phyloP scores from a whole-genome alignment of 2,888 invertebrate genomes.

The Melinaea marsaeus region DNA sequence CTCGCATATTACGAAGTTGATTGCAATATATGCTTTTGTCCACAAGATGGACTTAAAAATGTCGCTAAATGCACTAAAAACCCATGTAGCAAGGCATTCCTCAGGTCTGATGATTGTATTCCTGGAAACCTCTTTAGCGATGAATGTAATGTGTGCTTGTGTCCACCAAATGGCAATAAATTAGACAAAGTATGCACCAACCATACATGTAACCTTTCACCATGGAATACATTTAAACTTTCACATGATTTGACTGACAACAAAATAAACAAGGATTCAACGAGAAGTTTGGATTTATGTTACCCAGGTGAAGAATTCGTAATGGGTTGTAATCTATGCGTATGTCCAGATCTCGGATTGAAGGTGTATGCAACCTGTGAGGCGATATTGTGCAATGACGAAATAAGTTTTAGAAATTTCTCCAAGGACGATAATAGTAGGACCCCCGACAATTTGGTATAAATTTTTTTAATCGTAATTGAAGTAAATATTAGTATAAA shows the following conservation, averaged over 20 bases:
- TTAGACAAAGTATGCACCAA: conserved; percentile 56
- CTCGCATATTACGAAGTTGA: conserved; percentile 62
- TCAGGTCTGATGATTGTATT: conserved; percentile 52
- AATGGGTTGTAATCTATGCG: conserved; percentile 61
- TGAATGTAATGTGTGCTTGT: conserved; percentile 68
- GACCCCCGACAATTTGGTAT: conserved; percentile 6
- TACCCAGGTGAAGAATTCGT: conserved; percentile 67
- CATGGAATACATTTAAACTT: conserved; percentile 54
- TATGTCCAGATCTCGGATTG: conserved; percentile 66
- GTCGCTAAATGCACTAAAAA: conserved; percentile 66
- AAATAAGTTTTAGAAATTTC: conserved; percentile 9
- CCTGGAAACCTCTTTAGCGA: conserved; percentile 62
- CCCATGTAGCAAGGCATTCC: conserved; percentile 56
- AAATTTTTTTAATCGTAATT: not conserved
- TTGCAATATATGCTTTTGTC: conserved; percentile 66
- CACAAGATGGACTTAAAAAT: conserved; percentile 59
- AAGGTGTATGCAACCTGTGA: conserved; percentile 58
- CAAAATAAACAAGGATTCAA: conserved; percentile 37
- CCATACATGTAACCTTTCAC: conserved; percentile 51
- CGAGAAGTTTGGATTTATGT: conserved; percentile 54
- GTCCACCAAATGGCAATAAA: conserved; percentile 61
- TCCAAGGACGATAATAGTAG: not conserved
- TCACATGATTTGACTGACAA: conserved; percentile 48
- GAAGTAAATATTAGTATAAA: not conserved
- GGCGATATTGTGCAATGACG: conserved; percentile 44